Evolutionary conservation across 2,888 invertebrate genomes (phyloP).

Genomic region (Hypercompe scribonia): DNA sequence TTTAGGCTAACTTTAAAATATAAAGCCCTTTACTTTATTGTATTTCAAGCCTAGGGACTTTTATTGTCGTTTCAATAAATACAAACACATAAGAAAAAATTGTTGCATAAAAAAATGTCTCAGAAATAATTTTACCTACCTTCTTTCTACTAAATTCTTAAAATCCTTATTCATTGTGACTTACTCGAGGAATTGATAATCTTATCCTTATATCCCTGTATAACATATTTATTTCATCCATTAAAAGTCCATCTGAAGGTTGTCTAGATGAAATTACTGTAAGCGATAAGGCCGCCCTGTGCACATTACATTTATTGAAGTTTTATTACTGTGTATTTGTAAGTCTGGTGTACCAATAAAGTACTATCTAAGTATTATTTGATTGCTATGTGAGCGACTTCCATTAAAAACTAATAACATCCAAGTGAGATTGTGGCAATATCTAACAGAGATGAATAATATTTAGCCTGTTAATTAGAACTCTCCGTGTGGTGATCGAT

Average conservation of each 20-base stretch:
- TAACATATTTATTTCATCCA: too few relatives aligned
- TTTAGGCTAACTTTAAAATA: not conserved
- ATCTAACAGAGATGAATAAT: not conserved
- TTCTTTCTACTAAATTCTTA: not conserved
- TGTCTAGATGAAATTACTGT: too few relatives aligned
- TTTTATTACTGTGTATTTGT: too few relatives aligned
- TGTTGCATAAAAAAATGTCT: too few relatives aligned
- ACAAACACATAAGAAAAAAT: too few relatives aligned
- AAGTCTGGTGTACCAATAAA: too few relatives aligned
- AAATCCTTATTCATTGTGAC: not conserved
- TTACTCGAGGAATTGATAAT: not conserved
- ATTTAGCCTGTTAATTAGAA: not conserved
- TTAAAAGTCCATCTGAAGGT: too few relatives aligned
- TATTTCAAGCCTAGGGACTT: not conserved
- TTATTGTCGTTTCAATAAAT: not conserved
- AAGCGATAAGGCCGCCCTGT: too few relatives aligned
- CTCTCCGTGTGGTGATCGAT: not conserved
- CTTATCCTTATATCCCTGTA: too few relatives aligned
- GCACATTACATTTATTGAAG: too few relatives aligned
- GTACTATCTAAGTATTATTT: not conserved
- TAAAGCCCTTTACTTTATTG: not conserved
- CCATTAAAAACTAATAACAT: not conserved
- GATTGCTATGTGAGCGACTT: not conserved
- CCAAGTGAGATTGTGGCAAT: not conserved
- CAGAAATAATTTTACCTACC: not conserved